Evolutionary conservation across 2,113 vertebrate species (phyloP), one percentile per base, ranked within the genome.

Genomic region (Parotia lawesii): DNA sequence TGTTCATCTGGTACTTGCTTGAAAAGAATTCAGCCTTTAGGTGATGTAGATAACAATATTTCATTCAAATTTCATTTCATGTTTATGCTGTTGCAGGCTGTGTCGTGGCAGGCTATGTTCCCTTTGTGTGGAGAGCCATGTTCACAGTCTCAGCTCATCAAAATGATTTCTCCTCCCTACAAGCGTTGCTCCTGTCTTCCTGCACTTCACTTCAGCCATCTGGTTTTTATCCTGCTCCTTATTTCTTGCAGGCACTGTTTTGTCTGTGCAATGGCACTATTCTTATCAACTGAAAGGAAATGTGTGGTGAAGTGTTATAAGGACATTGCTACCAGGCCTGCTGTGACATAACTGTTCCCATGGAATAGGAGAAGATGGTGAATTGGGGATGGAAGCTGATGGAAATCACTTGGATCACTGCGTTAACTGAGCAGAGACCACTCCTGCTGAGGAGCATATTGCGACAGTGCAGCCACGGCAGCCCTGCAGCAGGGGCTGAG

Each of bases 171-270:
- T 92, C 69, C 80, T 96, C 86, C 91, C 94, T 95, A 57, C 80
- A 61, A 93, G 91, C 37, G 0, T 86, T 89, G 89, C 89, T 96
- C 73, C 94, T 86, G 88, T 94, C 90, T 88, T 93, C 76, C 86
- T 92, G 80, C 0, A 8, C 94, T 95, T 93, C 91, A 87, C 83
- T 96, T 94, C 73, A 94, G 94, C 96, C 96, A 96, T 96, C 95
- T 96, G 95, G 47, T 94, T 96, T 95, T 96, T 92, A 96, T 96
- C 95, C 80, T 87, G 84, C 89, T 81, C 81, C 89, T 92, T 96
- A 94, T 96, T 96, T 95, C 73, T 96, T 96, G 83, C 94, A 95
- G 91, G 91, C 94, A 84, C 86, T 96, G 95, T 96, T 94, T 90
- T 96, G 94, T 96, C 94, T 96, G 69, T 85, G 83, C 84, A 89